Evolutionary conservation across 2,888 invertebrate species (phyloP).

Genomic region (Subacronicta megacephala): DNA sequence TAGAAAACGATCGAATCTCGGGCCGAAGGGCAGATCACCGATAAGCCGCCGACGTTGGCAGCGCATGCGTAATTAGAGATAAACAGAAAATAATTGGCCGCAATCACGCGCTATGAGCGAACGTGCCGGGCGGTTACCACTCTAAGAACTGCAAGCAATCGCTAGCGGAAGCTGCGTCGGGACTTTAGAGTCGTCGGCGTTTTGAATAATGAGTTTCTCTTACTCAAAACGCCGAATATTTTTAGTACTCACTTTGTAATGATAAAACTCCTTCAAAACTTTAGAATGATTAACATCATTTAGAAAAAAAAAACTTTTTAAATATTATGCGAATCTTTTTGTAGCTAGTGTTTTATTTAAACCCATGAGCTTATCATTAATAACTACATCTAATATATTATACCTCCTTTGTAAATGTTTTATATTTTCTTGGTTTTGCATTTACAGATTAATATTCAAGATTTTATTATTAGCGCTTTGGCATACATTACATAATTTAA

Average conservation of each 20-base stretch:
- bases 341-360: no score
- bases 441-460: background rate
- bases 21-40: constrained; percentile 87
- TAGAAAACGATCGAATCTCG: constrained; percentile 84
- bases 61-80: constrained; percentile 89
- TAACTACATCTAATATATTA: no score
- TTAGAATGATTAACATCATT: background rate
- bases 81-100: constrained; percentile 89
- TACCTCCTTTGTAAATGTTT: no score
- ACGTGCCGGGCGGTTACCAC: constrained; percentile 74
- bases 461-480: background rate
- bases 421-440: background rate
- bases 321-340: no score
- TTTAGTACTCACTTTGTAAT: no score
- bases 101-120: constrained; percentile 84
- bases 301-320: no score
- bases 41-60: constrained; percentile 86
- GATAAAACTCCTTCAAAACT: constrained; percentile 1
- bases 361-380: no score
- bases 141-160: constrained; percentile 53
- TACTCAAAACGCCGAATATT: no score
- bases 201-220: constrained; percentile 56
- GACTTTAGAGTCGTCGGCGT: constrained; percentile 44
- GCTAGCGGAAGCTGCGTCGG: constrained; percentile 65
- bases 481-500: no score